Base-by-base conservation (phyloP, 2,113 vertebrate species). In the Diphyllodes magnificus region DNA sequence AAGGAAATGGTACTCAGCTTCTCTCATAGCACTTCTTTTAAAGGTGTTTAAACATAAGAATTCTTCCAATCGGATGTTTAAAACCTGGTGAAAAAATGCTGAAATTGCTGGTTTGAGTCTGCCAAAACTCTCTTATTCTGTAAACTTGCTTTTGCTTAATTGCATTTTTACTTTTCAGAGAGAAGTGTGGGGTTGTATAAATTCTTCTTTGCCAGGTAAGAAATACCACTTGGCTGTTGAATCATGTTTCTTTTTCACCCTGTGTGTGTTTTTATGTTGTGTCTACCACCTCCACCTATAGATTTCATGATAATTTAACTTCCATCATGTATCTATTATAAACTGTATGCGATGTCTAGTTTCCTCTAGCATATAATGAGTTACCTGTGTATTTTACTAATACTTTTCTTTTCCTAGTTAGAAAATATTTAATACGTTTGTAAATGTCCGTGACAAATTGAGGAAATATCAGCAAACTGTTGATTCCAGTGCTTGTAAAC, bases 111-210 rank as follows among this genome's bases (percentile, higher is more conserved):
- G 0, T 78, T 70, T 78, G 27, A 70, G 7, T 80, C 30, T 85
- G 50, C 27, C 72, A 39, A 51, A 89, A 45, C 37, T n/a, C 1
- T 76, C 19, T 27, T 61, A 15, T 20, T 77, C 59, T 80, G 4
- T 59, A 47, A 31, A 37, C 5, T 66, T 70, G 72, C 20, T 86
- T 81, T 73, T 80, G 24, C 23, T 75, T 95, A 92, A 94, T 90
- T 96, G 53, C 15, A 30, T 95, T 96, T 82, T 90, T 96, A 18
- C 93, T 97, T 84, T 97, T 92, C 94, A 99, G 99, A 99, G 98
- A 97, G 99, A 99, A 88, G 98, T 99, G 83, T 99, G 99, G 99
- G 96, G 92, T 96, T 99, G 99, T 98, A 99, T 99, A 98, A 99
- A 99, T 98, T 99, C 99, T 42, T 99, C 99, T 85, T 98, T 99